phyloP scores from a whole-genome alignment of 2,888 invertebrate species.

The Ochropleura leucogaster region DNA sequence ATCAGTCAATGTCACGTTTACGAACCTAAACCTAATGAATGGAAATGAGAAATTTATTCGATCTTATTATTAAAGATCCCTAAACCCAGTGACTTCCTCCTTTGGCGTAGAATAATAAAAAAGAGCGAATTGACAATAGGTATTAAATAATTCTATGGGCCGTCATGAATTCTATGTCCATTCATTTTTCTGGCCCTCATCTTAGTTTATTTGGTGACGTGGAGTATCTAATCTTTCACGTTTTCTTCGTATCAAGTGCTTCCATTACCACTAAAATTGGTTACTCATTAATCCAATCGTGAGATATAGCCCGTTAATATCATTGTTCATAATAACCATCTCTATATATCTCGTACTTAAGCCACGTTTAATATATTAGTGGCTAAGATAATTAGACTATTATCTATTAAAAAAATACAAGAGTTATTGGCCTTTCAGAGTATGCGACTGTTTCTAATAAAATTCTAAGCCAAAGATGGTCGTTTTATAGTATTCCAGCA shows the following conservation, averaged over 20 bases:
- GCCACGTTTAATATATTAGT: slow-evolving; percentile 13
- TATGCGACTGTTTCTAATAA: no score
- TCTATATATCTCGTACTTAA: neutral
- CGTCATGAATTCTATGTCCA: slow-evolving; percentile 25
- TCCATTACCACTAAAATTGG: neutral
- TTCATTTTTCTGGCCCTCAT: neutral
- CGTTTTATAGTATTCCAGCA: neutral
- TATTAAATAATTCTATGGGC: slow-evolving; percentile 20
- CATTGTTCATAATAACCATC: neutral
- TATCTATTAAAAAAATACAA: neutral
- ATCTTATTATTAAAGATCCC: slow-evolving; percentile 47
- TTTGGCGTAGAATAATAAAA: slow-evolving; percentile 18
- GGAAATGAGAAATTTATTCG: slow-evolving; percentile 67
- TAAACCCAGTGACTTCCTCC: slow-evolving; percentile 14
- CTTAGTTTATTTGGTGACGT: slow-evolving; percentile 1
- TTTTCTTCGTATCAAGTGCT: neutral
- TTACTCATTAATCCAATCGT: neutral
- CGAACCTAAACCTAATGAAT: slow-evolving; percentile 66
- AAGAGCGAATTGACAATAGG: slow-evolving; percentile 5
- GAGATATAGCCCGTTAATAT: neutral
- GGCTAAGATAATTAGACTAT: no score
- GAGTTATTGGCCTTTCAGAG: neutral
- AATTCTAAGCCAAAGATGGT: no score
- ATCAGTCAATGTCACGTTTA: slow-evolving; percentile 74
- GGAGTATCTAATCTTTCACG: neutral